A percentile compares a stretch with the other conserved stretches of the same genome.
Evolutionary conservation across 64 coral and sea anemone genomes (phyloP).

Genomic region (Exaiptasia diaphana): DNA sequence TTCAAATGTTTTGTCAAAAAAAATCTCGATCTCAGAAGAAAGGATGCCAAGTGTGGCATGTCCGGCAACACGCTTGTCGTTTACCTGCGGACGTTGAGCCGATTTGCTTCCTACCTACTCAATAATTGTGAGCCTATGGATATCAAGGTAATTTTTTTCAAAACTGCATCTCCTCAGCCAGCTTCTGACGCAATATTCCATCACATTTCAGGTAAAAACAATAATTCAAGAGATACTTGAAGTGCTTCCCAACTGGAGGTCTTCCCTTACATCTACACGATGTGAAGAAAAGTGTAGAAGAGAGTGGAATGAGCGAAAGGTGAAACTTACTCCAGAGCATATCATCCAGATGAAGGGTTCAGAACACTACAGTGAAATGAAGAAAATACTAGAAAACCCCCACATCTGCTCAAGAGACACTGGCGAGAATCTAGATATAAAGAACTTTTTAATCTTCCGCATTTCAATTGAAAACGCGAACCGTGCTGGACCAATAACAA

Average conservation of each 20-base stretch:
- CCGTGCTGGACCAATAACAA: background rate
- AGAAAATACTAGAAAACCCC: background rate
- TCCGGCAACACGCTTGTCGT: background rate
- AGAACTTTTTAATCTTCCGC: background rate
- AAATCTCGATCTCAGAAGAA: background rate
- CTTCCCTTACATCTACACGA: background rate
- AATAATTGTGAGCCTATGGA: background rate
- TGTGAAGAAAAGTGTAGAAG: background rate
- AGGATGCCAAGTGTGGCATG: background rate
- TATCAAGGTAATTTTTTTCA: background rate
- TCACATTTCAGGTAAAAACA: too few relatives aligned
- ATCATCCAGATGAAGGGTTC: background rate
- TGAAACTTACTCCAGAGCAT: background rate
- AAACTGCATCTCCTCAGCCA: too few relatives aligned
- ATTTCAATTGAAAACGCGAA: conserved; percentile 1
- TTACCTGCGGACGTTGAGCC: background rate
- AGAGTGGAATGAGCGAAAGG: background rate
- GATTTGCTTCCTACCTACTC: background rate
- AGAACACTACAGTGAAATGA: background rate
- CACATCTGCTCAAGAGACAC: too few relatives aligned
- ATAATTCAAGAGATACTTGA: background rate
- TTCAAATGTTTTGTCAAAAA: background rate
- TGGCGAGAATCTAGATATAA: background rate
- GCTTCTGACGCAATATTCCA: too few relatives aligned
- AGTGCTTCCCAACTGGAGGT: background rate